Evolutionary conservation across 2,797 vertebrate species (phyloP).

Genomic region (Enteromius argenteus): DNA sequence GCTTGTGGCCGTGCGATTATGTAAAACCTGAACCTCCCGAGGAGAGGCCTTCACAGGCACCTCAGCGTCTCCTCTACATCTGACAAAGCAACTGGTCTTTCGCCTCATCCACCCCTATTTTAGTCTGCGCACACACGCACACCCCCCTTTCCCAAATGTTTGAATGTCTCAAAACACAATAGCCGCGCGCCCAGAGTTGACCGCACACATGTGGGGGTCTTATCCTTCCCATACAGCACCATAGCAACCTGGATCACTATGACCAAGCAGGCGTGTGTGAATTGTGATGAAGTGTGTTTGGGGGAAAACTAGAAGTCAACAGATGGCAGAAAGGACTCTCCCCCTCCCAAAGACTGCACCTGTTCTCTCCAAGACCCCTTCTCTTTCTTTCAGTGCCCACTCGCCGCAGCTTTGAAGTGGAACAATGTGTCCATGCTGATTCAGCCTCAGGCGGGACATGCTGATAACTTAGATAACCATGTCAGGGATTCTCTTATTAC

Average conservation of each 20-base stretch:
- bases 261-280: constrained; percentile 54
- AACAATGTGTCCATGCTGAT: constrained; percentile 74
- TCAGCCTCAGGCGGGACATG: constrained; percentile 41
- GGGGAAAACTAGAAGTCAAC: constrained; percentile 75
- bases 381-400: constrained; percentile 73
- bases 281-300: constrained; percentile 74
- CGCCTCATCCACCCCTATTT: constrained; percentile 38
- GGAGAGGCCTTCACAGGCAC: constrained; percentile 43
- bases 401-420: constrained; percentile 74
- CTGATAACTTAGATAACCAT: constrained; percentile 65
- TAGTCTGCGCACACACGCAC: constrained; percentile 32
- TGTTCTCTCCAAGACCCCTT: constrained; percentile 68
- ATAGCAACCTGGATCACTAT: constrained; percentile 74
- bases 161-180: constrained; percentile 71
- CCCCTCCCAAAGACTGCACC: constrained; percentile 78
- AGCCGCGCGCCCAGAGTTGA: constrained; percentile 73
- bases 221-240: constrained; percentile 75
- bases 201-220: constrained; percentile 81
- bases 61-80: constrained; percentile 55
- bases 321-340: constrained; percentile 79
- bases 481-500: constrained; percentile 51
- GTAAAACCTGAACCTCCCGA: constrained; percentile 48
- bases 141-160: constrained; percentile 56
- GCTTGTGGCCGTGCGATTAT: constrained; percentile 35
- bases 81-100: constrained; percentile 65